Conservation (phyloP, 2,888 invertebrate species). For the Ophion slaviceki region DNA sequence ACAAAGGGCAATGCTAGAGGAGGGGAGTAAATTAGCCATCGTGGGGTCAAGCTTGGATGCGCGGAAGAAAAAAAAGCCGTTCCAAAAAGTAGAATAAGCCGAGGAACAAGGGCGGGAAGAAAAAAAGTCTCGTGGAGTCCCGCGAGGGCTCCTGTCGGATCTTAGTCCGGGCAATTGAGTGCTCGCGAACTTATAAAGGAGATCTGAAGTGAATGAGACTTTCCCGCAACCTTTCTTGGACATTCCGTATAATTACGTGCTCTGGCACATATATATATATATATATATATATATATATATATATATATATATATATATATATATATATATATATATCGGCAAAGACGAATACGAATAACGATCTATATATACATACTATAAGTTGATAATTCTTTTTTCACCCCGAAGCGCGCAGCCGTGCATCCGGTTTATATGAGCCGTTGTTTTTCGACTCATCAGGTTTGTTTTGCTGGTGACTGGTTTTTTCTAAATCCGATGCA, state of each 20-base stretch:
- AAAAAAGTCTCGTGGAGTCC: conserved; percentile 10
- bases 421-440: no score
- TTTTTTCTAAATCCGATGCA: no score
- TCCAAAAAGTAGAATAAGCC: neutral
- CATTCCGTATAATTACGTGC: conserved; percentile 63
- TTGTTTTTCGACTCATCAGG: neutral
- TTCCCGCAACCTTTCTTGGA: conserved; percentile 64
- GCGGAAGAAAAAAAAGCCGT: neutral
- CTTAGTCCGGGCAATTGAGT: conserved; percentile 21
- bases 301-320: conserved; percentile 21
- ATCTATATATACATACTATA: neutral
- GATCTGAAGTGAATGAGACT: conserved; percentile 74
- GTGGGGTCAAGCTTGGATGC: conserved; percentile 5
- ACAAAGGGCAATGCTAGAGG: neutral
- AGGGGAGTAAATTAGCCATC: neutral
- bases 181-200: conserved; percentile 66
- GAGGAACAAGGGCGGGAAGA: neutral
- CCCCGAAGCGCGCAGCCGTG: neutral
- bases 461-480: neutral
- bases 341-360: conserved; percentile 26
- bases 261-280: conserved; percentile 23
- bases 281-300: conserved; percentile 18
- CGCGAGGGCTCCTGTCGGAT: conserved; percentile 18
- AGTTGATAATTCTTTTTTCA: neutral
- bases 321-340: conserved; percentile 30